Evolutionary conservation across 2,888 invertebrate species (phyloP), one percentile per base, ranked within the genome.

Genomic region (Magallana nippona): DNA sequence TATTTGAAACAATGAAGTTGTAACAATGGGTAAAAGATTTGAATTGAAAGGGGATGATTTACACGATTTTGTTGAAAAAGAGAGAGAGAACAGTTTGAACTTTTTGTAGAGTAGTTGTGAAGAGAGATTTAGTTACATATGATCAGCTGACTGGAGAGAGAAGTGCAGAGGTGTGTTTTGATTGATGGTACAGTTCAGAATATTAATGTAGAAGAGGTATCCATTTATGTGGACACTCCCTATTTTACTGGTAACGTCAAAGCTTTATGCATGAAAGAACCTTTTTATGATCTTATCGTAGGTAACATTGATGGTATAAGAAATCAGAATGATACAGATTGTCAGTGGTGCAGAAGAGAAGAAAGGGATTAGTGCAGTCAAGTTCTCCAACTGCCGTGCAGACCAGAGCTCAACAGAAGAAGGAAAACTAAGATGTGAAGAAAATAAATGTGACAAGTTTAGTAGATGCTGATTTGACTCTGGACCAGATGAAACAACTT

Each of bases 211-310:
- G 84, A 85, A 27, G 60, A 83, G 17, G 88, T 84, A 44, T 27
- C 44, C 15, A 81, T 87, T 3, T 32, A 19, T 27, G 27, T 88
- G 11, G 83, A 85, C 44, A 85, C 85, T 1, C 85, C 87, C 22
- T 88, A 79, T 81, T 84, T 32, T n/a, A 63, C 58, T 27, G 85
- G 87, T 15, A 71, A 80, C 13, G 58, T 83, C 8, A 32, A 80
- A 44, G 87, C 84, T 2, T 79, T 81, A 71, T 87, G 87, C 56
- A 79, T 87, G 83, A 81, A 83, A 22, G 79, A 83, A 57, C 85
- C 86, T 17, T n/a, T 83, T 11, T 85, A 79, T 82, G 87, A 86
- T 80, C 55, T 85, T 15, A 84, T 87, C 13, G 17, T 87, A 32
- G 85, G 86, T 1, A 86, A 87, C 58, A 71, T 85, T 27, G 32